Conservation (phyloP, 2,113 vertebrate species). For the Falcunculus frontatus region DNA sequence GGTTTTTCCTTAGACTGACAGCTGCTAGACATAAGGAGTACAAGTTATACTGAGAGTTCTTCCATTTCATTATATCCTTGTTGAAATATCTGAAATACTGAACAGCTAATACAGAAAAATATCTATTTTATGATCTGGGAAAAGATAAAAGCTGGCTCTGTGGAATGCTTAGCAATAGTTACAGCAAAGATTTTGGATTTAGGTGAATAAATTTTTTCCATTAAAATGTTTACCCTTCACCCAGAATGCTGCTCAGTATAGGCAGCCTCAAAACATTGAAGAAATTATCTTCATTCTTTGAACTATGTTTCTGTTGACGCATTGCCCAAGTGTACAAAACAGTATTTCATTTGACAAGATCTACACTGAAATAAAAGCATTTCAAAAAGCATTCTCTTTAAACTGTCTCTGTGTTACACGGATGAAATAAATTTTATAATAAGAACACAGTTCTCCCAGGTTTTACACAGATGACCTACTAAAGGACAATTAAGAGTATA, state of each 20-base stretch:
- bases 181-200: background rate
- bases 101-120: background rate
- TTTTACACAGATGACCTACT: slow-evolving; percentile 34
- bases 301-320: slow-evolving; percentile 10
- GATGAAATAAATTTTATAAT: slow-evolving; percentile 44
- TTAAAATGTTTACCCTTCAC: background rate
- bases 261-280: slow-evolving; percentile 29
- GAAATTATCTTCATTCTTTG: slow-evolving; percentile 30
- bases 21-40: background rate
- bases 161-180: background rate
- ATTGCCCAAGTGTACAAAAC: slow-evolving; percentile 31
- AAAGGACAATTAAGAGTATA: background rate
- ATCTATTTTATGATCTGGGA: background rate
- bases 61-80: background rate
- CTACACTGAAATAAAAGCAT: slow-evolving; percentile 46
- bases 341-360: slow-evolving; percentile 33
- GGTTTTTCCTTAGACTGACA: background rate
- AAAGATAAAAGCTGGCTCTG: background rate
- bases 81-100: background rate
- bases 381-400: slow-evolving; percentile 59
- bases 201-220: background rate
- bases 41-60: background rate
- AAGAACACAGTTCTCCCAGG: background rate
- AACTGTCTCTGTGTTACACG: slow-evolving; percentile 32
- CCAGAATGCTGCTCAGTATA: background rate